Base-by-base conservation (phyloP, 2,888 invertebrate species). In the Drosophila anomelani region DNA sequence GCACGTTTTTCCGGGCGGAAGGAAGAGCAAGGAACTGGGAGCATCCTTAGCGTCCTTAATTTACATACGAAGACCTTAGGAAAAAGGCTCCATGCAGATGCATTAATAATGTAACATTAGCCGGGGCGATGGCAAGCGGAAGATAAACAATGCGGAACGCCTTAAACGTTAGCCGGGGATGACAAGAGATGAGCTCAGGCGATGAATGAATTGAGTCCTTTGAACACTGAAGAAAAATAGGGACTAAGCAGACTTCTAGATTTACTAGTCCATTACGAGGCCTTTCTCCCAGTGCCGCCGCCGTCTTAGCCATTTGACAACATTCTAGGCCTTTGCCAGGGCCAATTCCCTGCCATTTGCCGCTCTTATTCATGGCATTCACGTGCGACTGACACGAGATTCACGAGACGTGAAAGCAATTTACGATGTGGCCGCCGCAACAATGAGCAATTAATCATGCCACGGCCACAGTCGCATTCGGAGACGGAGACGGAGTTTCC, bases 61-160 rank as follows among this genome's bases (percentile, higher is more conserved):
- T 68, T 68, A 41, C 68, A 68, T 68, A 67, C 68, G 68, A 57
- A 49, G 68, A 49, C 56, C 67, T 43, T 49, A 41, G 61, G 66
- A 55, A 47, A 55, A 32, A 34, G 53, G 46, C 66, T 51, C 38
- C 68, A 68, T 81, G 82, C 81, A 80, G 82, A 76, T 81, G 82
- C 80, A 80, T 81, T 85, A 81, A 85, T 85, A 82, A 85, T 81
- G 82, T 80, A 81, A 82, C 81, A 80, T 78, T 78, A 80, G 83
- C 67, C 66, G 23, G 57, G 47, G 44, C 57, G 49, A 32, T 29
- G 17, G 46, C 39, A 17, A n/a, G n/a, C 54, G 56, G 53, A 75
- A 55, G 56, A 68, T 51, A 67, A 68, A 68, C 61, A 66, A 64
- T 53, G 72, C 58, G 67, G 67, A 68, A 67, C 66, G 67, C 64